Conservation (phyloP, 2,888 invertebrate species). For the Tenthredo amoena region DNA sequence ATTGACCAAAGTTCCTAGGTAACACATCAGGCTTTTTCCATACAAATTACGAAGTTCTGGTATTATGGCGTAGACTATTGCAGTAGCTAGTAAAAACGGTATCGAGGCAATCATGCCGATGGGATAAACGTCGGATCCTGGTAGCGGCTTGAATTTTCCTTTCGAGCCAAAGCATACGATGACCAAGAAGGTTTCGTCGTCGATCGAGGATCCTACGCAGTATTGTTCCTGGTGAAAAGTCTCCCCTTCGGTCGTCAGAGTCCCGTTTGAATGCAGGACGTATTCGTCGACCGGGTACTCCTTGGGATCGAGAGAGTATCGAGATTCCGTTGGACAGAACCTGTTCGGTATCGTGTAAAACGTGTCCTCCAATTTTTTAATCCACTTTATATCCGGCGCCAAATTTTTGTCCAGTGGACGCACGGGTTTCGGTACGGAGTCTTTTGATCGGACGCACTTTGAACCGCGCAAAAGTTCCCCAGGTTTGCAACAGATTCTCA, state of each 20-base stretch:
- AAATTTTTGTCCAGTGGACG: slow-evolving; percentile 54
- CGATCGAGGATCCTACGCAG: slow-evolving; percentile 56
- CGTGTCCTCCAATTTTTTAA: slow-evolving; percentile 53
- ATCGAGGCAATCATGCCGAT: slow-evolving; percentile 85
- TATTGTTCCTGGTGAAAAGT: slow-evolving; percentile 48
- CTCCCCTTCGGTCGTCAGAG: slow-evolving; percentile 53
- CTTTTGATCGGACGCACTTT: slow-evolving; percentile 31
- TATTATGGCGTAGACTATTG: slow-evolving; percentile 86
- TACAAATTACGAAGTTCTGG: slow-evolving; percentile 88
- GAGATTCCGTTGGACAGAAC: slow-evolving; percentile 58
- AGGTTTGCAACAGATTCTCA: slow-evolving; percentile 61
- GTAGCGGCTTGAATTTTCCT: background rate
- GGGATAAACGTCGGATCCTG: slow-evolving; percentile 58
- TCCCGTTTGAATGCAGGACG: slow-evolving; percentile 67
- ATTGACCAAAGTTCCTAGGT: slow-evolving; percentile 83
- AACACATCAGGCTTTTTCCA: slow-evolving; percentile 88
- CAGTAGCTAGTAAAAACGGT: slow-evolving; percentile 86
- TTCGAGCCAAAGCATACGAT: slow-evolving; percentile 53
- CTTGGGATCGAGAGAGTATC: slow-evolving; percentile 63
- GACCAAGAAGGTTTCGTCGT: slow-evolving; percentile 45
- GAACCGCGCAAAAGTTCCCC: slow-evolving; percentile 56
- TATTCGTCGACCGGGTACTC: slow-evolving; percentile 62
- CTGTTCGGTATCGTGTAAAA: slow-evolving; percentile 64
- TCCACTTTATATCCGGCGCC: slow-evolving; percentile 53
- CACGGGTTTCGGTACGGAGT: background rate